Evolutionary conservation across 1,140 invertebrate genomes (phyloP), one percentile per base, ranked within the genome.

Genomic region (Cotesia chilonis): DNA sequence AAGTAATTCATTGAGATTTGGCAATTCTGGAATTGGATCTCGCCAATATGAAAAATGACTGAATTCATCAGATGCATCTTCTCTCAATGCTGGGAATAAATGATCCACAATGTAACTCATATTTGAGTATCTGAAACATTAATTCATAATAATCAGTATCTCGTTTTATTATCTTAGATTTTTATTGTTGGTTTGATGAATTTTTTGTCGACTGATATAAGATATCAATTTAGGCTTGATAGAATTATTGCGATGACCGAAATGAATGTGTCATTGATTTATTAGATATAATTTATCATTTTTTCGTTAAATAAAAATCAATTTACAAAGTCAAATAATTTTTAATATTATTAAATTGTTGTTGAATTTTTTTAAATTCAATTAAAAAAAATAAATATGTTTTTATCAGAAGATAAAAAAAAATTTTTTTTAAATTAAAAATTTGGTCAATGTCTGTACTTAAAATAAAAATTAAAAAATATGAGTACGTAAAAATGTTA

Each of bases 101-200:
- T 98, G 95, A 88, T 98, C 96, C 55, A 96, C 96, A 71, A 98
- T 92, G 86, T 95, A 93, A 74, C 94, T 95, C 92, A 98, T 94
- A 83, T 94, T 94, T 60, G 92, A 93, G 87, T 98, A 98, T 80
- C 96, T 98, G 89, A 6, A 91, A 88, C 51, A 14, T 55, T 14
- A 55, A 55, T 14, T 14, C 5, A 55, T n/a, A 4, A 55, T 55
- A n/a, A 55, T 55, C 12, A 3, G 12, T 55, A 9, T 55, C 12
- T 55, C 4, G 7, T 55, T 55, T 55, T n/a, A 5, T 14, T 55
- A n/a, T 12, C 5, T 14, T 55, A 55, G 3, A 55, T 55, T 5
- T 9, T 47, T 47, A 47, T 47, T 47, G 5, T 47, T 47, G 3
- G 6, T 47, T 41, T 41, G 9, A 41, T 55, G 52, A 55, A 10